These are phyloP conservation scores for Saccostrea glomerata DNA, from an alignment of 1,140 invertebrate genomes.

Conservation along the genomic window DNA sequence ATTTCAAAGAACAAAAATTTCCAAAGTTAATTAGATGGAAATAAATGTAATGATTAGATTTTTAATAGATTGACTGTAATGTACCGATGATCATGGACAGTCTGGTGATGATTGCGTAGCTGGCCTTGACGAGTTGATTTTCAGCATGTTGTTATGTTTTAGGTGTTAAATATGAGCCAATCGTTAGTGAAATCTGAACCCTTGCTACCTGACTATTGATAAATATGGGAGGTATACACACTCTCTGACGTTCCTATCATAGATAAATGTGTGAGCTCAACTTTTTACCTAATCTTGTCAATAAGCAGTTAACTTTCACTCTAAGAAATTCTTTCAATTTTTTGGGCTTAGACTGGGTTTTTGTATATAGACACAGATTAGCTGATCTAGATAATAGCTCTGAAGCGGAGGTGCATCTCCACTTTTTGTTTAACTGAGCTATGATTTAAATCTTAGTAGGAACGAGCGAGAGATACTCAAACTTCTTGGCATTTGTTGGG, in stretches of 20 bases:
- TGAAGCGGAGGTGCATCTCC: neutral
- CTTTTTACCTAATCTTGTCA: conserved; percentile 23
- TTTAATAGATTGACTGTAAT: too few relatives aligned
- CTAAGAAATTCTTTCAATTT: conserved; percentile 33
- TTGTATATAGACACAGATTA: conserved; percentile 28
- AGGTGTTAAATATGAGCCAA: too few relatives aligned
- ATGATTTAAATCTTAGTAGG: conserved; percentile 25
- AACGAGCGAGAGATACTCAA: neutral
- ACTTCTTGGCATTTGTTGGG: conserved; percentile 20
- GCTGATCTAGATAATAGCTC: conserved; percentile 5
- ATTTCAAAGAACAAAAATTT: too few relatives aligned
- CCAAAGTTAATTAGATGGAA: too few relatives aligned
- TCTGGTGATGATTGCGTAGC: too few relatives aligned
- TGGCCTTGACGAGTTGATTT: neutral
- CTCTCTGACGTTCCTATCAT: neutral
- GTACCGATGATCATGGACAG: too few relatives aligned
- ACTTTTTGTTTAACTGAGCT: conserved; percentile 21
- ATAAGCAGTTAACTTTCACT: conserved; percentile 34
- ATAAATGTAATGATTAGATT: too few relatives aligned
- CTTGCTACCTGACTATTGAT: neutral
- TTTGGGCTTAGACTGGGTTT: neutral
- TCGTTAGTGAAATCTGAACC: conserved; percentile 4
- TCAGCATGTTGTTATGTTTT: neutral
- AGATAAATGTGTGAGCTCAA: neutral
- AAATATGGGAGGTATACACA: neutral